Percentiles rank a stretch among this genome's conserved stretches.
phyloP scores from a whole-genome alignment of 2,888 invertebrate genomes.

The Agriopis aurantiaria region DNA sequence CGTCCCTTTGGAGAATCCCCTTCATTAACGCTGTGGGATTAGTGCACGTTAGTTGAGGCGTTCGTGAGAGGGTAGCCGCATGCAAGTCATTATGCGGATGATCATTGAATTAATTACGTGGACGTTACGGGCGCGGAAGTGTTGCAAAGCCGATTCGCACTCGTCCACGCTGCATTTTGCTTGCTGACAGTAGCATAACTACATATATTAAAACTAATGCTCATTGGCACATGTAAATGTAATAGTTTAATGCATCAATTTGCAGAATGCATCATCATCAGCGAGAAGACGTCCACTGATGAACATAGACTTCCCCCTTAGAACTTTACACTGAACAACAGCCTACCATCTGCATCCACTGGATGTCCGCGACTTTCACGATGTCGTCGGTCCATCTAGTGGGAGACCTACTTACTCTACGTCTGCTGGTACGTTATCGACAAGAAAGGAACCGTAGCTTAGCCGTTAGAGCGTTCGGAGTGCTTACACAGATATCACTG shows the following conservation, averaged over 20 bases:
- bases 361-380: no score
- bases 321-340: no score
- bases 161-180: constrained; percentile 25
- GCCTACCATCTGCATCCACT: no score
- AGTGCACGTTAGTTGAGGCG: constrained; percentile 75
- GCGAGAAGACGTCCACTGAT: no score
- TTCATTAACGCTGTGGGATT: constrained; percentile 78
- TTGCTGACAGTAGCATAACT: constrained; percentile 9
- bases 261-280: neutral
- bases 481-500: no score
- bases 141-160: constrained; percentile 56
- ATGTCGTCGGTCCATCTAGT: no score
- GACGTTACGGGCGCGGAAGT: constrained; percentile 69
- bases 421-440: no score
- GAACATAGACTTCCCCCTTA: no score
- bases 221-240: neutral
- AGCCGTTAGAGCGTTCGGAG: no score
- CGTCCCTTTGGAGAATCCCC: constrained; percentile 70
- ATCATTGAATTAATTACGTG: constrained; percentile 84
- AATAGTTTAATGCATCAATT: neutral
- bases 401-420: no score
- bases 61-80: constrained; percentile 69
- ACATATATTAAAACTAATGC: constrained; percentile 1
- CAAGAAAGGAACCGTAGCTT: no score
- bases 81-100: constrained; percentile 84